Evolutionary conservation across 2,888 invertebrate species (phyloP).

Genomic region (Hylaea fasciaria): DNA sequence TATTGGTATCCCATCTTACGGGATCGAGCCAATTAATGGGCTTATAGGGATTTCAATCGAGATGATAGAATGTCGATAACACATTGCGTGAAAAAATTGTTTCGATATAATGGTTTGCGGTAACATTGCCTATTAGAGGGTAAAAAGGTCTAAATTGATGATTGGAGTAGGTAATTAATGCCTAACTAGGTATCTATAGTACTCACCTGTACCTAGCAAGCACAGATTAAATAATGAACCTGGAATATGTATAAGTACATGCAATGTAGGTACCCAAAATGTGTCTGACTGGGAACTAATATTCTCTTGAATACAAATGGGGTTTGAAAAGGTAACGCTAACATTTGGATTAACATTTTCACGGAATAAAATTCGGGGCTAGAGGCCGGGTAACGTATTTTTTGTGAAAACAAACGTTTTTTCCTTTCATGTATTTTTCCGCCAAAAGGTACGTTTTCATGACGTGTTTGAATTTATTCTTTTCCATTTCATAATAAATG

Average conservation of each 20-base stretch:
- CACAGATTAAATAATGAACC: no score
- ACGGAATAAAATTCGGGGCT: conserved; percentile 12
- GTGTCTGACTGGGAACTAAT: not conserved
- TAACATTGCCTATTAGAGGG: no score
- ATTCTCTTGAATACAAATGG: not conserved
- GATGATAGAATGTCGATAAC: not conserved
- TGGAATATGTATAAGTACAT: no score
- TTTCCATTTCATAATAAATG: no score
- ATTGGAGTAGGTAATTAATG: no score
- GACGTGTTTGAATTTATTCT: no score
- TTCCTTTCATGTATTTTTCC: conserved; percentile 5
- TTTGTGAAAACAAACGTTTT: conserved; percentile 18
- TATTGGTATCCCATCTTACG: conserved; percentile 29
- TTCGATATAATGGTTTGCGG: no score
- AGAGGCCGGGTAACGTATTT: conserved; percentile 3
- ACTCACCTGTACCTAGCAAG: no score
- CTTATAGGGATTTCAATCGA: conserved; percentile 1
- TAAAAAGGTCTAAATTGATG: no score
- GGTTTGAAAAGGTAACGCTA: conserved; percentile 12
- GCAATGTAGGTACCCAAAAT: not conserved
- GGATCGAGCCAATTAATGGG: conserved; percentile 21
- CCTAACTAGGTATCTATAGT: no score
- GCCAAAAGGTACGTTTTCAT: not conserved
- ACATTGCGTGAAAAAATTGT: not conserved
- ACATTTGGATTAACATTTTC: conserved; percentile 24